These are phyloP conservation scores for Scatophagus argus DNA, from an alignment of 2,113 vertebrate species.

Conservation along the genomic window DNA sequence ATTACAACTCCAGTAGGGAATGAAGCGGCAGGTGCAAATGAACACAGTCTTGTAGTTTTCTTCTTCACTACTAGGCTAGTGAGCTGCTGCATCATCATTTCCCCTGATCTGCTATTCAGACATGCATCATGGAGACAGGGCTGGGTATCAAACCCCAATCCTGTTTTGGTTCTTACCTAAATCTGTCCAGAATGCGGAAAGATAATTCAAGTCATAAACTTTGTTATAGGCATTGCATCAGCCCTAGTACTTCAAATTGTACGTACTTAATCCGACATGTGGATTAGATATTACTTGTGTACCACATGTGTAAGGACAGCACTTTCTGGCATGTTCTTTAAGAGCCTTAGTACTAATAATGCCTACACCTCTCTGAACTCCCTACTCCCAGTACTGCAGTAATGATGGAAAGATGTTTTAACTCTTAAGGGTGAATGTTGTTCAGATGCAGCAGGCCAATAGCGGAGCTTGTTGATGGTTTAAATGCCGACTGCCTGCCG, in stretches of 20 bases:
- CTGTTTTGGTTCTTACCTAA: neutral
- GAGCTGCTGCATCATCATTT: constrained; percentile 65
- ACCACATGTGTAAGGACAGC: constrained; percentile 14
- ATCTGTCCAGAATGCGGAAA: neutral
- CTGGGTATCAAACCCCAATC: constrained; percentile 11
- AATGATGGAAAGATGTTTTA: constrained; percentile 64
- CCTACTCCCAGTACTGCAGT: constrained; percentile 19
- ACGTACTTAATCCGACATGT: neutral
- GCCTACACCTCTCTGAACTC: constrained; percentile 29
- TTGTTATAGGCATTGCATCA: neutral
- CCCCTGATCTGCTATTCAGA: constrained; percentile 38
- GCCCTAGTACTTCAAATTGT: too few relatives aligned
- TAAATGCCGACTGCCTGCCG: constrained; percentile 68
- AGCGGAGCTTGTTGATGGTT: constrained; percentile 60
- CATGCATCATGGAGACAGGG: constrained; percentile 20
- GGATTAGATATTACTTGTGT: constrained; percentile 20
- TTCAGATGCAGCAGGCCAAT: constrained; percentile 40
- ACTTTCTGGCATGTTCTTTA: constrained; percentile 15
- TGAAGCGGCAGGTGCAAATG: constrained; percentile 76
- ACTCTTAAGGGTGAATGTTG: constrained; percentile 26
- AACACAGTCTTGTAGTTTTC: constrained; percentile 45
- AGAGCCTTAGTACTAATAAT: constrained; percentile 34
- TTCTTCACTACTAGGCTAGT: constrained; percentile 45
- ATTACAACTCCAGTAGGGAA: constrained; percentile 77
- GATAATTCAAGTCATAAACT: too few relatives aligned